Evolutionary conservation across 2,888 invertebrate genomes (phyloP).

Genomic region (Parelbella ahira): DNA sequence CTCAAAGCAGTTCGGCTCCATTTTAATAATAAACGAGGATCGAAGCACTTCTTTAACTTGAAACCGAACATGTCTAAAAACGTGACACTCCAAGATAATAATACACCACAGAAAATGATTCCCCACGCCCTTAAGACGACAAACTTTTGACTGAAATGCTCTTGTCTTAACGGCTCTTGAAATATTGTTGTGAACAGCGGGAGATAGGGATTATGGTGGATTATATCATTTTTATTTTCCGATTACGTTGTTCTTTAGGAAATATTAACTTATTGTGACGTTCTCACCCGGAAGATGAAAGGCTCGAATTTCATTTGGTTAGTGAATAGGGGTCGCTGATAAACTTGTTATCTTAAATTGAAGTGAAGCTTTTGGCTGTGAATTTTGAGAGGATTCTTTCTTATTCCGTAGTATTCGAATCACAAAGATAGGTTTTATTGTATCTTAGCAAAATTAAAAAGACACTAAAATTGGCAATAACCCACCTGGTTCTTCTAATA

Average conservation of each 20-base stretch:
- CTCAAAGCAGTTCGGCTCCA: no score
- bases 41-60: no score
- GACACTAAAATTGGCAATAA: no score
- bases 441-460: no score
- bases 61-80: no score
- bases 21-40: no score
- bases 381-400: no score
- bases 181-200: conserved; percentile 13
- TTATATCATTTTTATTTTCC: conserved; percentile 20
- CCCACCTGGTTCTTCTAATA: no score
- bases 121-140: conserved; percentile 8
- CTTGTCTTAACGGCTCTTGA: conserved; percentile 22
- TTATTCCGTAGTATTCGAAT: no score
- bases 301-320: not conserved
- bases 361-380: not conserved
- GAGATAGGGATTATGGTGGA: conserved; percentile 15
- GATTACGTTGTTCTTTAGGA: conserved; percentile 9
- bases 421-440: no score
- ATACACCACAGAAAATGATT: not conserved
- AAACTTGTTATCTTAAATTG: conserved; percentile 1
- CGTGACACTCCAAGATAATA: no score
- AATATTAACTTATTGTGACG: conserved; percentile 17
- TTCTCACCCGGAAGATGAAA: conserved; percentile 10
- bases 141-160: conserved; percentile 19
- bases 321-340: conserved; percentile 3